phyloP scores from a whole-genome alignment of 2,888 invertebrate species.

The Ligdia adustata region DNA sequence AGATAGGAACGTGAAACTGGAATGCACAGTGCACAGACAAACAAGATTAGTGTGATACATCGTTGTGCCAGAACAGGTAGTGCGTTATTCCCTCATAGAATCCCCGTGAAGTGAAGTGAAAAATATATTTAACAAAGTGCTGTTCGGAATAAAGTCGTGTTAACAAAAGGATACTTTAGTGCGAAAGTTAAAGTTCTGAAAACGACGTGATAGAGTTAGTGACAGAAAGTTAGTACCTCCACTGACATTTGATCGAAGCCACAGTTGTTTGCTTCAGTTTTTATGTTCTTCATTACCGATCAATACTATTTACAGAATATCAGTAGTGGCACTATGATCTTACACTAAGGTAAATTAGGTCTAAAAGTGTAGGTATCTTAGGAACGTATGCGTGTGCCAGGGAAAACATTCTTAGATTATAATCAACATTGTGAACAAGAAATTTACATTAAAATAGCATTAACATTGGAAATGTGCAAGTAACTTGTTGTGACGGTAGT shows the following conservation, averaged over 20 bases:
- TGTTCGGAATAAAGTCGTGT: constrained; percentile 9
- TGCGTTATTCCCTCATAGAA: constrained; percentile 44
- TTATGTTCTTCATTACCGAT: no score
- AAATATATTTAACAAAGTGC: constrained; percentile 24
- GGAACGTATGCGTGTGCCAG: constrained; percentile 33
- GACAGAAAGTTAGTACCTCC: constrained; percentile 2
- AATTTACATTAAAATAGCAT: constrained; percentile 29
- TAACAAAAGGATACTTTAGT: constrained; percentile 5
- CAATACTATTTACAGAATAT: no score
- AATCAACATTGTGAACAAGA: constrained; percentile 42
- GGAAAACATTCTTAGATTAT: constrained; percentile 26
- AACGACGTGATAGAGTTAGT: constrained; percentile 1
- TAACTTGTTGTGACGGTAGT: constrained; percentile 14
- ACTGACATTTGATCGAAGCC: constrained; percentile 7
- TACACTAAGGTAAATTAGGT: no score
- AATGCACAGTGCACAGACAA: constrained; percentile 44
- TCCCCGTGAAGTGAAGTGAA: constrained; percentile 36
- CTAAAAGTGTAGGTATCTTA: background rate
- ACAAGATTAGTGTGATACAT: constrained; percentile 42
- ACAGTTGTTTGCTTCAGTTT: no score
- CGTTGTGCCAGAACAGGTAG: constrained; percentile 50
- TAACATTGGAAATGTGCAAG: constrained; percentile 35
- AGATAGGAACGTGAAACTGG: constrained; percentile 37
- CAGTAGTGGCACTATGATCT: constrained; percentile 1
- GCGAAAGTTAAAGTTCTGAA: background rate